A percentile compares a stretch with the other conserved stretches of the same genome.
Evolutionary conservation across 2,888 invertebrate genomes (phyloP).

Genomic region (Eurytoma californica): DNA sequence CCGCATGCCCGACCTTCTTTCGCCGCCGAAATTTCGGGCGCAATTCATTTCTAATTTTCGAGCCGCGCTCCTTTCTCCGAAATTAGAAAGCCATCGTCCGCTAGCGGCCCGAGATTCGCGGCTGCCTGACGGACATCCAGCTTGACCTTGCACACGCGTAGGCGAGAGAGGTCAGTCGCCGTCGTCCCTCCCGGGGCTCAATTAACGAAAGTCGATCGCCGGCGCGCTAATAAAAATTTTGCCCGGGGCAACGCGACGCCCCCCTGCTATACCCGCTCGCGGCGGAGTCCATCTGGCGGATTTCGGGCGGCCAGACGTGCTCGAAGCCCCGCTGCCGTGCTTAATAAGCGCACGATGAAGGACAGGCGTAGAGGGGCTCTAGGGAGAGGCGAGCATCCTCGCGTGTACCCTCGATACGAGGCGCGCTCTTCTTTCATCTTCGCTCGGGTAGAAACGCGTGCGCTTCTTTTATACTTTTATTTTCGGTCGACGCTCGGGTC

Average conservation of each 20-base stretch:
- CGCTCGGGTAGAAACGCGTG: no score
- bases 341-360: constrained; percentile 17
- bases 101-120: background rate
- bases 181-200: background rate
- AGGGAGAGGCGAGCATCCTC: no score
- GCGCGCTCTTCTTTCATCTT: no score
- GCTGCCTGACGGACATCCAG: no score
- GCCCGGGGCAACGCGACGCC: background rate
- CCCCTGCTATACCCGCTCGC: background rate
- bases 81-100: constrained; percentile 52
- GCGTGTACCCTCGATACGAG: no score
- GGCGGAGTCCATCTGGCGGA: no score
- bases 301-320: constrained; percentile 12
- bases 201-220: constrained; percentile 19
- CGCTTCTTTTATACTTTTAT: no score
- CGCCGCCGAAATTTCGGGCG: no score
- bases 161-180: no score
- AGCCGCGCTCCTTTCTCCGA: constrained; percentile 43
- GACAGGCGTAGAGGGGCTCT: no score
- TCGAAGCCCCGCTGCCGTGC: background rate
- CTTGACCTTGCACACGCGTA: no score
- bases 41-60: constrained; percentile 43
- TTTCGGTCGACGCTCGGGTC: no score
- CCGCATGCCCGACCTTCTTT: background rate
- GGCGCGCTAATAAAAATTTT: constrained; percentile 8